Evolutionary conservation across 1,140 invertebrate genomes (phyloP).

Genomic region (Phortica variegata): DNA sequence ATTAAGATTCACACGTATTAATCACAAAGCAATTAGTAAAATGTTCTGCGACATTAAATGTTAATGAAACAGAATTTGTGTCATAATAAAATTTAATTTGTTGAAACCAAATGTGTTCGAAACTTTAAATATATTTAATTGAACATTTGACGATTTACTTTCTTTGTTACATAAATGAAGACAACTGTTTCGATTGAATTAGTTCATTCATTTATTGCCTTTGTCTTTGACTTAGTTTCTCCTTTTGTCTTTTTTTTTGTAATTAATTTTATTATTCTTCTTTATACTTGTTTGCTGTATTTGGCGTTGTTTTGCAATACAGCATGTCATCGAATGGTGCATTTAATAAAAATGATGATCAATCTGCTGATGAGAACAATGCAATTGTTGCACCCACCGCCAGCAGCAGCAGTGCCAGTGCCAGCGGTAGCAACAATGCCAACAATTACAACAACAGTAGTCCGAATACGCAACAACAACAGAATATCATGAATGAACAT

Average conservation of each 20-base stretch:
- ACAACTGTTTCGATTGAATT: background rate
- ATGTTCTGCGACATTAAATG: no score
- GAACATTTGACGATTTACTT: no score
- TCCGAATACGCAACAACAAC: conserved; percentile 17
- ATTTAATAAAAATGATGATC: conserved; percentile 40
- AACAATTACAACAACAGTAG: conserved; percentile 2
- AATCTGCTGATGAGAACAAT: conserved; percentile 25
- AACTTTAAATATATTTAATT: no score
- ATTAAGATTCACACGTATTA: no score
- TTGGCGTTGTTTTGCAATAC: background rate
- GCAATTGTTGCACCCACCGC: conserved; percentile 18
- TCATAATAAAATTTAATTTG: no score
- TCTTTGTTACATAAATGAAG: background rate
- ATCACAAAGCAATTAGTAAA: no score
- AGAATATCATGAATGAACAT: conserved; percentile 42
- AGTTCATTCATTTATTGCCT: background rate
- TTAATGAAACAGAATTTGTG: no score
- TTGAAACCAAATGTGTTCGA: no score
- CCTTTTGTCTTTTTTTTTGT: background rate
- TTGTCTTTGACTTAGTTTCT: background rate
- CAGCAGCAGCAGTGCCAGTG: background rate
- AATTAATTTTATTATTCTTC: no score
- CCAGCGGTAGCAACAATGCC: conserved; percentile 13
- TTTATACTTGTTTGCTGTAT: background rate
- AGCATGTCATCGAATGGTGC: conserved; percentile 52